Conservation (phyloP, 2,888 invertebrate species). For the Ormyrus nitidulus region DNA sequence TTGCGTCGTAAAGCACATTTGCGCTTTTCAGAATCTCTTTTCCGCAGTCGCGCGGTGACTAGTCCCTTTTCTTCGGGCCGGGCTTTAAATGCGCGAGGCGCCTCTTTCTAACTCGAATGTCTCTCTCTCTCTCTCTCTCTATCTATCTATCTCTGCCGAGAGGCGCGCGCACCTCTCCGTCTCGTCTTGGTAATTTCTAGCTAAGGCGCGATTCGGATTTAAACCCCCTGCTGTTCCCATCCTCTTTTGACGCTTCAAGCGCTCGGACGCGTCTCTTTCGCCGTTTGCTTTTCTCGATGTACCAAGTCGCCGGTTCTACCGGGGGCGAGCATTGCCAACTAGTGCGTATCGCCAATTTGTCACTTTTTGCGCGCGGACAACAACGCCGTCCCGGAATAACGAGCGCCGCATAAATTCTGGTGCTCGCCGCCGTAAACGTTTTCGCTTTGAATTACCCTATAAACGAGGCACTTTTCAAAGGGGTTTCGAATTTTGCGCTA, state of each 20-base stretch:
- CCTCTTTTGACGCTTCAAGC: slow-evolving; percentile 15
- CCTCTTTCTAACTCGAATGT: slow-evolving; percentile 13
- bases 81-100: slow-evolving; percentile 40
- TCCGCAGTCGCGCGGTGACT: slow-evolving; percentile 1
- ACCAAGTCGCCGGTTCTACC: not conserved
- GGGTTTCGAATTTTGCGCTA: too few species aligned
- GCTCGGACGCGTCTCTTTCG: slow-evolving; percentile 10
- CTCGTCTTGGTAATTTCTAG: not conserved
- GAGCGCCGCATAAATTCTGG: too few species aligned
- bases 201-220: slow-evolving; percentile 7
- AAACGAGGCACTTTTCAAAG: too few species aligned
- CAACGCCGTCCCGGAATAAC: too few species aligned
- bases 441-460: too few species aligned
- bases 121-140: not conserved
- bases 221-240: not conserved
- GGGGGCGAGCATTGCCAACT: not conserved
- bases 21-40: slow-evolving; percentile 41
- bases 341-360: too few species aligned
- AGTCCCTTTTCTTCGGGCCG: slow-evolving; percentile 12
- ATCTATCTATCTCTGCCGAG: not conserved
- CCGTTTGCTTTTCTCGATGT: not conserved
- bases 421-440: too few species aligned
- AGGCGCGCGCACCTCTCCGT: too few species aligned
- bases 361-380: too few species aligned
- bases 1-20: slow-evolving; percentile 42